Base-by-base conservation (phyloP, 1,140 invertebrate species). In the Trichogramma pretiosum region DNA sequence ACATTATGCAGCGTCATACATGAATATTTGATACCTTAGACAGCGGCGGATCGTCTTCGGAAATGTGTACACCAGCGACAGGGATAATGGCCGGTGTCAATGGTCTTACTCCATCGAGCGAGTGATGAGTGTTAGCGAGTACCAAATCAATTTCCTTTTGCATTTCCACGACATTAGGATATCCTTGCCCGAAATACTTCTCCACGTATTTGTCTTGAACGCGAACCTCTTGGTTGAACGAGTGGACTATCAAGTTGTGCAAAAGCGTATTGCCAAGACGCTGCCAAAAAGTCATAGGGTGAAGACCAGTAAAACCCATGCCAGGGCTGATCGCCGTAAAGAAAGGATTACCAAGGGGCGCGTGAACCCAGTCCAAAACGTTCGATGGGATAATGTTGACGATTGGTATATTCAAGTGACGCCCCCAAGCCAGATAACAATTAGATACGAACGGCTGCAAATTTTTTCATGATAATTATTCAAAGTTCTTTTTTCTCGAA, bases 241-340 rank as follows among this genome's bases (percentile, higher is more conserved):
- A 19, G 5, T 39, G 14, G 21, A 53, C 48, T 0, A 48, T 52
- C 18, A 48, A 46, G 26, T 13, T 26, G 1, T 0, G 5, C 0
- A 37, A 19, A 1, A 54, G 21, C 0, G 19, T 21, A 21, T 57
- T 56, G 16, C 45, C 48, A n/a, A 80, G 59, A 35, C 82, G 67
- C 58, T 84, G 69, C 58, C 65, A 73, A 28, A 83, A 75, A 16
- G 55, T 75, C 81, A 84, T 83, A 77, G 76, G 11, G n/a, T 63
- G 56, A 0, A 68, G 77, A 2, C 66, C 58, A 13, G 56, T 39
- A 46, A 64, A 62, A 0, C 55, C 0, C 5, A 28, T 7, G 7
- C 65, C 10, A 72, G 81, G 59, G 74, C 73, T 42, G 73, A 74
- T 17, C 1, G 79, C 65, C 0, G 74, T 67, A 24, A 74, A 76